These are phyloP conservation scores for Zingel zingel DNA, from an alignment of 2,113 vertebrate genomes.

Conservation along the genomic window DNA sequence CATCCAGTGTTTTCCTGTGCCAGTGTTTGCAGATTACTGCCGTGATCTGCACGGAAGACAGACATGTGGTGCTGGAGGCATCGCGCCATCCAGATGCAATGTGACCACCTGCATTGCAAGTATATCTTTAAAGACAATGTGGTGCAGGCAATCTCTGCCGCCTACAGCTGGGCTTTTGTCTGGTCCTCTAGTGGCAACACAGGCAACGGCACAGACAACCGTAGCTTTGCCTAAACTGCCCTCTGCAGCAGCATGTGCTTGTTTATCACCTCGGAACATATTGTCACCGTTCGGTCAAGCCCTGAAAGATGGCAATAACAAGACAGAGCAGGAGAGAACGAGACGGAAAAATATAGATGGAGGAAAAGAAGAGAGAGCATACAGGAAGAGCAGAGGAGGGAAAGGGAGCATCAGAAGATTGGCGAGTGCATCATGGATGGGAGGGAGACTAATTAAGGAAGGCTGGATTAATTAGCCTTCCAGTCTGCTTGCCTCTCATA, in stretches of 20 bases:
- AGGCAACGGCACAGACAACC: constrained; percentile 60
- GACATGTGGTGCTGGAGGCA: constrained; percentile 42
- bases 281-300: constrained; percentile 69
- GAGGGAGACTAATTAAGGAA: constrained; percentile 81
- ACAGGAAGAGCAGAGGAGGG: constrained; percentile 26
- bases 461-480: constrained; percentile 82
- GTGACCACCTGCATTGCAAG: constrained; percentile 74
- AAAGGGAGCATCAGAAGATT: constrained; percentile 49
- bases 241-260: constrained; percentile 59
- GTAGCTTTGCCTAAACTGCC: constrained; percentile 68
- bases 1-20: constrained; percentile 32
- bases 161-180: constrained; percentile 78
- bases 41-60: constrained; percentile 51
- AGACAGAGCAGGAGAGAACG: constrained; percentile 27
- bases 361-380: constrained; percentile 10
- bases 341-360: constrained; percentile 18
- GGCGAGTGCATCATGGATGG: constrained; percentile 68
- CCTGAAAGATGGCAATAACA: constrained; percentile 60
- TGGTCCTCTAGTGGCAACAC: constrained; percentile 62
- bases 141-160: constrained; percentile 49
- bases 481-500: constrained; percentile 73
- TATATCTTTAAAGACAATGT: constrained; percentile 68
- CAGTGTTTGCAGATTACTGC: constrained; percentile 62
- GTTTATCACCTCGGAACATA: constrained; percentile 83
- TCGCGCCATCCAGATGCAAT: constrained; percentile 53